Base-by-base conservation (phyloP, 2,888 invertebrate genomes). In the Tetramorium bicarinatum region DNA sequence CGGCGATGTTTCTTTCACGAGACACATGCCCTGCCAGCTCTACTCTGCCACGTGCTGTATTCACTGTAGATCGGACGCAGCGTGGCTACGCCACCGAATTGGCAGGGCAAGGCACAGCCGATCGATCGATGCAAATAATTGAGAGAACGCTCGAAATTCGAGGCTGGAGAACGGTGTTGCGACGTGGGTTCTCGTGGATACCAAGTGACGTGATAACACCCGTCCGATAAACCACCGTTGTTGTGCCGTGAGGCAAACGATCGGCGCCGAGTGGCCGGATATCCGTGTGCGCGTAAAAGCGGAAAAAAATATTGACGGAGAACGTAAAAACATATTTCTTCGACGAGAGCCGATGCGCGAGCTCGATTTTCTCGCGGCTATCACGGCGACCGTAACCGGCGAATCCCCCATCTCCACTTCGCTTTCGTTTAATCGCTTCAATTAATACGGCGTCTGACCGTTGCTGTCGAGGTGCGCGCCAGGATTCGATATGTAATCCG, bases 1-100 rank as follows among this genome's bases (percentile, higher is more conserved):
- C 59, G 62, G 77, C 84, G 82, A 89, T 89, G 87, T 87, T 89
- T 89, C 89, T 89, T 89, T 89, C 89, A 85, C 85, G 86, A 85
- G 88, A 89, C 84, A 82, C 89, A 84, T 76, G 82, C 81, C 80
- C 88, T 80, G 85, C 83, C 87, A 83, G 82, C 76, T 59, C 85
- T 83, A 79, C 77, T 81, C 76, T 86, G 85, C 82, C 77, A 62
- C 87, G 64, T 69, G 52, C 29, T 77, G 67, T 38, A 85, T 80
- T 56, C 62, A 74, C 44, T 47, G 44, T 64, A 62, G 76, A 34
- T 38, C 38, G 34, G 52, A 49, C 54, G 15, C 64, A 25, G n/a
- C 38, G 66, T 44, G 56, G 56, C 41, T 29, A 80, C 44, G 56
- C 25, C 54, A 18, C 25, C 64, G 80, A 34, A 62, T 74, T 64